Base-by-base conservation (phyloP, 1,140 invertebrate genomes). In the Babylonia areolata region DNA sequence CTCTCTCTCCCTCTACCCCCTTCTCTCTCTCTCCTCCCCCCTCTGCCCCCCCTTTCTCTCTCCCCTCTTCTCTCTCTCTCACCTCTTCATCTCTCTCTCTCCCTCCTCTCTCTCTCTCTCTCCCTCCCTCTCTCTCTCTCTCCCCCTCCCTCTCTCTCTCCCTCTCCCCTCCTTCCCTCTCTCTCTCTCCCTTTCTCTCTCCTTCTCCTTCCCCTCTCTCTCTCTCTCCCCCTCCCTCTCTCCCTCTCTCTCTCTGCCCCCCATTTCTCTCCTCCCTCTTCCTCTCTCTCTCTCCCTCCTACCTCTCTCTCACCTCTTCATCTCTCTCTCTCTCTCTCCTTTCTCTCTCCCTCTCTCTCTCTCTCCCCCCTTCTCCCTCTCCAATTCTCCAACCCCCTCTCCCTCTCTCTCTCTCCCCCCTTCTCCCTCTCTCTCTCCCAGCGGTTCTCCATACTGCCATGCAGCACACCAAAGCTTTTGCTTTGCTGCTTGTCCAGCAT, bases 261-360 rank as follows among this genome's bases (percentile, higher is more conserved):
- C n/a, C 2, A 12, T 6, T 69, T 31, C 23, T 31, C 5, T 3
- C 28, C 28, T 6, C 58, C 58, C 23, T n/a, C 58, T 23, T 23
- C 58, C 58, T 23, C 58, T 23, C 58, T 64, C 58, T 64, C 20
- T 64, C 58, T 64, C 58, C 3, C 58, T 64, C n/a, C 23, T n/a
- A n/a, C n/a, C n/a, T n/a, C n/a, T n/a, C n/a, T n/a, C n/a, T n/a
- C n/a, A n/a, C n/a, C n/a, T n/a, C n/a, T n/a, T n/a, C n/a, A 3
- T n/a, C 58, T 64, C n/a, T 64, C n/a, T n/a, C 58, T 64, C 58
- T 69, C 58, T 69, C n/a, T 31, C n/a, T 31, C n/a, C 58, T 69
- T 23, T 69, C 23, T 69, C 58, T 69, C 58, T 23, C 64, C 0
- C 64, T 28, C 64, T 28, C 64, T 69, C 23, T 6, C 15, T 28